Conservation (phyloP, 2,888 invertebrate species). For the Spisula subtruncata region DNA sequence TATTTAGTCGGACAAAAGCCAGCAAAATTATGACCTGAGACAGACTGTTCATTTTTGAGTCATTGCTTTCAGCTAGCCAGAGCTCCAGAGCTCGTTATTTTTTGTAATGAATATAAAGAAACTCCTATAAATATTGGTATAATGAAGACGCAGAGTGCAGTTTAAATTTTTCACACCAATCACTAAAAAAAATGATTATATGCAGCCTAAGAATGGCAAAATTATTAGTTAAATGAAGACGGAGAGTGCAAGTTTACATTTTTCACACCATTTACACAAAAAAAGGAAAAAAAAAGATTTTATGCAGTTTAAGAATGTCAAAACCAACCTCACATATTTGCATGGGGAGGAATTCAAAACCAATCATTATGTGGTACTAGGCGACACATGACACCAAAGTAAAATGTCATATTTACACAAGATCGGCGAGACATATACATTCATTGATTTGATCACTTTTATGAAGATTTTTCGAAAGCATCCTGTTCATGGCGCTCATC, state of each 20-base stretch:
- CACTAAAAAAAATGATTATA: not conserved
- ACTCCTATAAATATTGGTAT: not conserved
- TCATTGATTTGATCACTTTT: not conserved
- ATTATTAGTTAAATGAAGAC: not conserved
- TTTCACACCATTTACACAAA: not conserved
- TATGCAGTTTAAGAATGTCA: not conserved
- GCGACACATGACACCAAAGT: not conserved
- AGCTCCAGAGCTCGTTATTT: not conserved
- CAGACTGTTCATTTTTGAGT: not conserved
- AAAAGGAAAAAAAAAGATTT: not conserved
- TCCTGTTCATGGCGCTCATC: not conserved
- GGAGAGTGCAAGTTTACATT: not conserved
- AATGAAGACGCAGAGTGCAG: not conserved
- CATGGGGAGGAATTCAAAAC: not conserved
- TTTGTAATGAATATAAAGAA: not conserved
- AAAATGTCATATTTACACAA: constrained; percentile 22
- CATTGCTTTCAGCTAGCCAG: too few relatives aligned
- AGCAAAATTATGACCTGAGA: not conserved
- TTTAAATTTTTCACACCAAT: not conserved
- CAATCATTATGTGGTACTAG: not conserved
- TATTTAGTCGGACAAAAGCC: not conserved
- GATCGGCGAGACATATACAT: not conserved
- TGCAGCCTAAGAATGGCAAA: too few relatives aligned
- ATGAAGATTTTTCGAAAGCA: not conserved
- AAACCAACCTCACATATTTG: not conserved